Evolutionary conservation across 1,140 invertebrate genomes (phyloP).

Genomic region (Macrobrachium nipponense): DNA sequence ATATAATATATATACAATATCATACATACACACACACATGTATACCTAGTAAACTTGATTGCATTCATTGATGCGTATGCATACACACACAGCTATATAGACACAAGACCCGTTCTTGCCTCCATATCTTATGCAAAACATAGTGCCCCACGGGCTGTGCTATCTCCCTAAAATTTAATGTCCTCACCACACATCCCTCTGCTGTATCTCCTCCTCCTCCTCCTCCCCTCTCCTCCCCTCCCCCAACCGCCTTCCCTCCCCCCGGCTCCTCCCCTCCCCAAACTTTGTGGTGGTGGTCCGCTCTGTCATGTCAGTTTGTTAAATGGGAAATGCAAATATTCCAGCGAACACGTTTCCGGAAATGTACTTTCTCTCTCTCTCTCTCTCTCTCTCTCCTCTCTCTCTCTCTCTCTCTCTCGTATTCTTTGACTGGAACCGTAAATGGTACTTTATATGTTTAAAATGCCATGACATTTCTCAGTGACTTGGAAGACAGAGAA

Average conservation of each 20-base stretch:
- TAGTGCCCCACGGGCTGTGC: neutral
- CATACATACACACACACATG: conserved; percentile 10
- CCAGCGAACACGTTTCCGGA: no score
- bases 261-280: no score
- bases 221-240: neutral
- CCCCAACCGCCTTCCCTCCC: neutral
- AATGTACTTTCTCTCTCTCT: no score
- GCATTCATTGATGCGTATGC: neutral
- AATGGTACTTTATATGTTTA: no score
- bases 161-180: neutral
- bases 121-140: neutral
- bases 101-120: neutral
- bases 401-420: no score
- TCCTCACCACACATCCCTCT: neutral
- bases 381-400: no score
- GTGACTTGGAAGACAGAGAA: no score
- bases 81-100: conserved; percentile 19
- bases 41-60: conserved; percentile 14
- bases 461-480: no score
- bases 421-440: no score
- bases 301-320: neutral
- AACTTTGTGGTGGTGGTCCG: neutral
- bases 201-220: neutral
- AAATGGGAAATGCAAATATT: no score
- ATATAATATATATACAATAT: conserved; percentile 29